Conservation (phyloP, 2,797 vertebrate species). For the Labroides dimidiatus region DNA sequence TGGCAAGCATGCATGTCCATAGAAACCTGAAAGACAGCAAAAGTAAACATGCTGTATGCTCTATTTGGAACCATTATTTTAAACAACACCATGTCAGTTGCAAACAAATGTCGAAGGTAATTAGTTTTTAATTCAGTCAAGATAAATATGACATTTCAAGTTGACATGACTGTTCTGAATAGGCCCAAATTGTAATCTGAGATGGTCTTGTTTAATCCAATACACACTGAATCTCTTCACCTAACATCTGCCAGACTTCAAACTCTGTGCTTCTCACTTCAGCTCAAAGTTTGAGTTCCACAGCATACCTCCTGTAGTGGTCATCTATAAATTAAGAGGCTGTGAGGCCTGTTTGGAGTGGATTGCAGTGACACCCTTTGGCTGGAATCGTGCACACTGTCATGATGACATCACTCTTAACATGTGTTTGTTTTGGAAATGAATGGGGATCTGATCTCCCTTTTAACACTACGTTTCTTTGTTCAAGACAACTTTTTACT, state of each 20-base stretch:
- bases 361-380: too few relatives aligned
- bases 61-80: slow-evolving; percentile 9
- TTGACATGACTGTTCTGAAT: slow-evolving; percentile 23
- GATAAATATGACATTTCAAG: slow-evolving; percentile 28
- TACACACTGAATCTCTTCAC: slow-evolving; percentile 55
- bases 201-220: slow-evolving; percentile 57
- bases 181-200: slow-evolving; percentile 53
- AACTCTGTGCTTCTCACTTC: slow-evolving; percentile 41
- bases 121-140: slow-evolving; percentile 19
- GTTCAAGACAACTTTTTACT: too few relatives aligned
- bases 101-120: slow-evolving; percentile 30
- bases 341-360: too few relatives aligned
- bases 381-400: too few relatives aligned
- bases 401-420: too few relatives aligned
- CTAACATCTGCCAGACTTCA: slow-evolving; percentile 60
- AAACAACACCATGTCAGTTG: slow-evolving; percentile 12
- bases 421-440: too few relatives aligned
- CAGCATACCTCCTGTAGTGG: slow-evolving; percentile 68
- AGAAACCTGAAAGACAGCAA: slow-evolving; percentile 44
- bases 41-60: slow-evolving; percentile 14
- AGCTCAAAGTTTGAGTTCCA: slow-evolving; percentile 52
- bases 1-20: slow-evolving; percentile 40
- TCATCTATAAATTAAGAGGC: slow-evolving; percentile 69
- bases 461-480: too few relatives aligned
- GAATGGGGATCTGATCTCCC: too few relatives aligned